phyloP scores from a whole-genome alignment of 2,113 vertebrate genomes.

The Hipposideros armiger region DNA sequence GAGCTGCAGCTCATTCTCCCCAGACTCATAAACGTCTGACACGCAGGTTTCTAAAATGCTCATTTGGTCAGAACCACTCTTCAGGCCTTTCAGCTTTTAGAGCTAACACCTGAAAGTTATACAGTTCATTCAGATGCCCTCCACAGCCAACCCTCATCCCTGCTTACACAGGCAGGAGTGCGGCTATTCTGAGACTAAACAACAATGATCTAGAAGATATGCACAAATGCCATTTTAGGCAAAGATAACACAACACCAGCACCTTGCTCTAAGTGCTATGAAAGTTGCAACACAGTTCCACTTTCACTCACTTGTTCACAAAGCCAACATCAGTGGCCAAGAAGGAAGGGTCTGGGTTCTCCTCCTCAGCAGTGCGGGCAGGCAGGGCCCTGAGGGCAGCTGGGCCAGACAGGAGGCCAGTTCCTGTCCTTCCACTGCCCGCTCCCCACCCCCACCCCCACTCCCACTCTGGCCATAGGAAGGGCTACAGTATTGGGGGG shows the following conservation, averaged over 20 bases:
- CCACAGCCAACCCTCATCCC: background rate
- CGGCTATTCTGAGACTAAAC: slow-evolving; percentile 23
- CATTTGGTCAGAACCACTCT: background rate
- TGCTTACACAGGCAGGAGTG: background rate
- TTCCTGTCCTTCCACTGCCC: background rate
- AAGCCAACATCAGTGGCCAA: background rate
- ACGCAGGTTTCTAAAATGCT: background rate
- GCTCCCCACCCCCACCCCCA: background rate
- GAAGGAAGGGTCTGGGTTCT: background rate
- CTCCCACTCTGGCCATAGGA: background rate
- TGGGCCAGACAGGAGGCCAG: accelerated
- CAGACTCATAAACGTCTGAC: background rate
- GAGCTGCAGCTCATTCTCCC: background rate
- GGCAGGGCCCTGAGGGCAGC: background rate
- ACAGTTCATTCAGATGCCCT: background rate
- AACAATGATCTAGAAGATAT: background rate
- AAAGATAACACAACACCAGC: background rate
- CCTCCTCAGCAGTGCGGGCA: background rate
- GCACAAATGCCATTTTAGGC: background rate
- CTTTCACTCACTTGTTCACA: background rate
- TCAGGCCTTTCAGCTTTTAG: background rate
- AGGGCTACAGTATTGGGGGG: background rate
- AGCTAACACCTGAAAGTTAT: background rate
- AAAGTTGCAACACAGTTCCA: background rate
- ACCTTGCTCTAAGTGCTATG: background rate